A percentile compares a stretch with the other conserved stretches of the same genome.
phyloP scores from a whole-genome alignment of 1,140 invertebrate genomes.

The Helicoverpa zea region DNA sequence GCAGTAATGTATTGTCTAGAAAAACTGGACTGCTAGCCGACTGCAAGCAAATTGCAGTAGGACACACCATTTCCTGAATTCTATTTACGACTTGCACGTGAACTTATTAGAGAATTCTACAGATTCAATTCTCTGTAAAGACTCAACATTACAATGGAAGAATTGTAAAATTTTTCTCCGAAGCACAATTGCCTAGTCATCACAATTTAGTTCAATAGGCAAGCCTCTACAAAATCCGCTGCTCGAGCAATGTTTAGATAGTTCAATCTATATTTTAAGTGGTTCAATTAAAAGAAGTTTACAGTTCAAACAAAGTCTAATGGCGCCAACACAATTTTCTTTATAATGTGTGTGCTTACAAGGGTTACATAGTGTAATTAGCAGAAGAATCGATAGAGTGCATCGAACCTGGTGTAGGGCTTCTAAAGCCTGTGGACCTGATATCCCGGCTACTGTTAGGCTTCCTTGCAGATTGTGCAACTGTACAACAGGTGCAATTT shows the following conservation, averaged over 20 bases:
- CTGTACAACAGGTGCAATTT: constrained; percentile 8
- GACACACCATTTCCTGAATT: constrained; percentile 7
- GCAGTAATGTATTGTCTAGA: constrained; percentile 24
- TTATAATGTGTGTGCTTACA: neutral
- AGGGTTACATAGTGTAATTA: constrained; percentile 22
- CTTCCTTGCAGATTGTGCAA: constrained; percentile 34
- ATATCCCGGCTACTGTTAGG: constrained; percentile 35
- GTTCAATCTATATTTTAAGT: too few species aligned
- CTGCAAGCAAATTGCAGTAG: constrained; percentile 32
- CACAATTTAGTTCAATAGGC: neutral
- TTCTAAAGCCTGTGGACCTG: constrained; percentile 38
- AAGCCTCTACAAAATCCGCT: neutral
- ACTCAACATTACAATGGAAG: too few species aligned
- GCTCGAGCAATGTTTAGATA: too few species aligned
- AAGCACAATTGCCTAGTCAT: neutral
- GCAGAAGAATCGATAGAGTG: constrained; percentile 34
- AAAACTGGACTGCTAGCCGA: constrained; percentile 19
- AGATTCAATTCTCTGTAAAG: too few species aligned
- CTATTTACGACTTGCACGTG: neutral
- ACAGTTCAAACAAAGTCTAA: neutral
- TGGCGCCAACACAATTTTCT: neutral
- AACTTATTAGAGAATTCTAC: neutral
- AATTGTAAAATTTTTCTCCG: neutral
- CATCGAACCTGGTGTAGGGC: constrained; percentile 40
- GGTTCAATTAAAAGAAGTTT: too few species aligned